Evolutionary conservation across 2,113 vertebrate genomes (phyloP).

Genomic region (Microtus pennsylvanicus): DNA sequence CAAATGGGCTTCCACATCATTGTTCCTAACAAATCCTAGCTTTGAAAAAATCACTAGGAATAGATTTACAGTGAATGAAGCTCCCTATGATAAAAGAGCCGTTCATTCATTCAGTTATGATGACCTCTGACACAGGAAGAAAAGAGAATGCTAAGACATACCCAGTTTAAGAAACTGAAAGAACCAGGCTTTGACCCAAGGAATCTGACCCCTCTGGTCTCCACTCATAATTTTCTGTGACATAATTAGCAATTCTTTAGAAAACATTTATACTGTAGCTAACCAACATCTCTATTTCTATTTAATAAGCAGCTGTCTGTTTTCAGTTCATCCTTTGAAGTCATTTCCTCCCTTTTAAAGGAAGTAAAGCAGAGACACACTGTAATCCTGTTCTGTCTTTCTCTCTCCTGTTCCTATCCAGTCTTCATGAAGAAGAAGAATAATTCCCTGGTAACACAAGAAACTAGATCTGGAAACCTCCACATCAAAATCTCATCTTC

Average conservation of each 20-base stretch:
- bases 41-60: background rate
- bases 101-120: background rate
- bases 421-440: background rate
- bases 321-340: background rate
- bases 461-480: slow-evolving; percentile 4
- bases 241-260: background rate
- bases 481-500: slow-evolving; percentile 8
- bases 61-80: background rate
- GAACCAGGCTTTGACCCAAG: background rate
- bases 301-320: background rate
- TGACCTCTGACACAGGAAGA: background rate
- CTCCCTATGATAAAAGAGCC: background rate
- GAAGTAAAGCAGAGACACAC: background rate
- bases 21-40: background rate
- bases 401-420: background rate
- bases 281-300: background rate
- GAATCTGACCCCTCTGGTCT: background rate
- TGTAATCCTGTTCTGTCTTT: background rate
- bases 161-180: background rate
- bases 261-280: background rate
- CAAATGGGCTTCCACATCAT: background rate
- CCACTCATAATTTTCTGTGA: background rate
- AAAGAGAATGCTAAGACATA: background rate
- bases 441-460: background rate
- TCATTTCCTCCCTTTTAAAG: background rate